These are phyloP conservation scores for Oeneis ivallda DNA, from an alignment of 2,888 invertebrate genomes.

Conservation along the genomic window DNA sequence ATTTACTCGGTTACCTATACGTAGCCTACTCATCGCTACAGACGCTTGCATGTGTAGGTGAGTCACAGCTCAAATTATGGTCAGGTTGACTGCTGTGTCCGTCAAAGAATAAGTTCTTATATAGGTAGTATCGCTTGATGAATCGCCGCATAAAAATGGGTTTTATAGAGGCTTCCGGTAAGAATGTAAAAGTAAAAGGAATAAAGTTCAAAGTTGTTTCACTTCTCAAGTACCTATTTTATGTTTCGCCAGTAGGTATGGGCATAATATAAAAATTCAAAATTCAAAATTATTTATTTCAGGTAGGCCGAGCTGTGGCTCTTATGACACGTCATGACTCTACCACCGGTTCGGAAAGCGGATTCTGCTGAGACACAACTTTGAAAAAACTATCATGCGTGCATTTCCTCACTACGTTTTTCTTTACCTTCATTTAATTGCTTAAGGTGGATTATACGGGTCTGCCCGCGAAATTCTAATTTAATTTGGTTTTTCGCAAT, in stretches of 20 bases:
- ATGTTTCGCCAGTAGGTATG: neutral
- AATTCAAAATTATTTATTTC: too few relatives aligned
- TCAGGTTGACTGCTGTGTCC: slow-evolving; percentile 43
- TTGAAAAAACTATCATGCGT: too few relatives aligned
- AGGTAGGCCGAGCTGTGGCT: too few relatives aligned
- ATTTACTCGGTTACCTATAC: neutral
- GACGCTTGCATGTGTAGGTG: slow-evolving; percentile 9
- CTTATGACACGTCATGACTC: too few relatives aligned
- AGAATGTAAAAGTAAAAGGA: neutral
- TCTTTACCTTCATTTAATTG: too few relatives aligned
- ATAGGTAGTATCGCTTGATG: slow-evolving; percentile 25
- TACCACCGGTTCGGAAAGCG: too few relatives aligned
- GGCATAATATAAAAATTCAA: too few relatives aligned
- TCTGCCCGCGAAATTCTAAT: too few relatives aligned
- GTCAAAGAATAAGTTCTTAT: slow-evolving; percentile 28
- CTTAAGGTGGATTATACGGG: too few relatives aligned
- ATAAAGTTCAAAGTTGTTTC: slow-evolving; percentile 2
- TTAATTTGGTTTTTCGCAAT: too few relatives aligned
- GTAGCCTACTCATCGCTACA: neutral
- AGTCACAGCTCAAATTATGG: slow-evolving; percentile 52
- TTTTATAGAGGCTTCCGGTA: neutral
- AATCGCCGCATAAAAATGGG: slow-evolving; percentile 11
- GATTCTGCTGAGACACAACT: too few relatives aligned
- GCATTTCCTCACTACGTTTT: too few relatives aligned
- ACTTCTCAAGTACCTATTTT: neutral